These are phyloP conservation scores for Leptobrachium leishanense DNA, from an alignment of 2,113 vertebrate species.

Conservation along the genomic window DNA sequence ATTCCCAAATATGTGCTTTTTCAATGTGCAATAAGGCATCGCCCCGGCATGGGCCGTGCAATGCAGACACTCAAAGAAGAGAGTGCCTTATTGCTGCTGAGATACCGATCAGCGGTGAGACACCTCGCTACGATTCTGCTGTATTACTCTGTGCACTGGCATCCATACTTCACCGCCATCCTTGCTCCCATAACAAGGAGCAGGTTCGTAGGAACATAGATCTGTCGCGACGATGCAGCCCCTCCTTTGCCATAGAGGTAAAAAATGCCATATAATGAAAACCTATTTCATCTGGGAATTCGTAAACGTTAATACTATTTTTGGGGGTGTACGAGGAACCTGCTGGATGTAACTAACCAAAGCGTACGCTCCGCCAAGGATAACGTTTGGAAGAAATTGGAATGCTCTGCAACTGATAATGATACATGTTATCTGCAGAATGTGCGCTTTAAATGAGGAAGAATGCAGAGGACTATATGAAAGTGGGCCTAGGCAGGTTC, in stretches of 20 bases:
- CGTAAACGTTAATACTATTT: neutral
- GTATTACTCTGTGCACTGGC: neutral
- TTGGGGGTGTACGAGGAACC: neutral
- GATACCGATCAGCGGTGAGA: slow-evolving; percentile 29
- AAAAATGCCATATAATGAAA: neutral
- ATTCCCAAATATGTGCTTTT: slow-evolving; percentile 34
- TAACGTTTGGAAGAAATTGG: neutral
- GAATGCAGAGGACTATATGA: neutral
- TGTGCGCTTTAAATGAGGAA: neutral
- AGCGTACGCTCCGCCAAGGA: neutral
- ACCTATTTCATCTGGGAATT: neutral
- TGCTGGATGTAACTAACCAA: neutral
- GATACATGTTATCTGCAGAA: neutral
- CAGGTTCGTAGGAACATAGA: slow-evolving; percentile 1
- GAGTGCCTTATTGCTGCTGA: slow-evolving; percentile 49
- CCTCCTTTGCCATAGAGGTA: neutral
- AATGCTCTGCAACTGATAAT: too few relatives aligned
- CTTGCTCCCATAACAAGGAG: slow-evolving; percentile 5
- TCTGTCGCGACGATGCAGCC: neutral
- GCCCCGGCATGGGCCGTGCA: slow-evolving; percentile 22
- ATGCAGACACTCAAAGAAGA: slow-evolving; percentile 30
- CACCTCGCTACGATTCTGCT: slow-evolving; percentile 30
- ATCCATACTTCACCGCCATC: slow-evolving; percentile 3
- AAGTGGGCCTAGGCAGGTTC: neutral
- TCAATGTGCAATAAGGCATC: slow-evolving; percentile 43